Evolutionary conservation across 2,113 vertebrate genomes (phyloP).

Genomic region (Corythaixoides concolor): DNA sequence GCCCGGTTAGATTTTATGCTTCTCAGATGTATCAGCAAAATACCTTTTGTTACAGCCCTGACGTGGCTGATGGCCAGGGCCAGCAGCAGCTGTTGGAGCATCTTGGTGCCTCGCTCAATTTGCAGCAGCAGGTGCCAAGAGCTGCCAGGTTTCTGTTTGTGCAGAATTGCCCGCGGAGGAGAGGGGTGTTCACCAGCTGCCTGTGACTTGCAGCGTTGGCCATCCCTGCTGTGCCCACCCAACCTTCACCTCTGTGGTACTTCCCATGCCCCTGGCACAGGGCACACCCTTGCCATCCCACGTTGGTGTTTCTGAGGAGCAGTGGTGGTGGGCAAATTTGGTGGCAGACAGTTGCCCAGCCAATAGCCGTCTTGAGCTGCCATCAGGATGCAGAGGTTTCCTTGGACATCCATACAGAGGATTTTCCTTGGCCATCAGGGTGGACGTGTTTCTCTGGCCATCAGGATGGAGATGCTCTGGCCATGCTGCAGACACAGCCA

Average conservation of each 20-base stretch:
- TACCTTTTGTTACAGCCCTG: neutral
- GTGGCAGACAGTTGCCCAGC: neutral
- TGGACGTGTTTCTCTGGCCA: neutral
- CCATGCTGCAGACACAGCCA: neutral
- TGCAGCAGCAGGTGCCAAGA: neutral
- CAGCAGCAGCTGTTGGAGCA: neutral
- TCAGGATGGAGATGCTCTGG: no score
- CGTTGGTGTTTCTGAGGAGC: neutral
- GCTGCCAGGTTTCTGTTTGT: neutral
- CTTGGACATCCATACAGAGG: neutral
- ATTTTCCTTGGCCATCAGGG: neutral
- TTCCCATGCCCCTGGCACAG: neutral
- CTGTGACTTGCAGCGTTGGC: neutral
- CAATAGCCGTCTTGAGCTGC: neutral
- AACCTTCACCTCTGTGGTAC: neutral
- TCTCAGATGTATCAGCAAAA: neutral
- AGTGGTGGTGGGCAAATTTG: neutral
- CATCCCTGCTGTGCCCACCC: neutral
- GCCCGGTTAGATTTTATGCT: neutral
- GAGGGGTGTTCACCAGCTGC: neutral
- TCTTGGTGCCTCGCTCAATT: neutral
- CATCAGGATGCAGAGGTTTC: neutral
- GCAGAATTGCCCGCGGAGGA: rapidly evolving
- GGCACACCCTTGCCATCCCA: neutral
- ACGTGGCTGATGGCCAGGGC: neutral